Base-by-base conservation (phyloP, 2,113 vertebrate species). In the Amphilophus citrinellus region DNA sequence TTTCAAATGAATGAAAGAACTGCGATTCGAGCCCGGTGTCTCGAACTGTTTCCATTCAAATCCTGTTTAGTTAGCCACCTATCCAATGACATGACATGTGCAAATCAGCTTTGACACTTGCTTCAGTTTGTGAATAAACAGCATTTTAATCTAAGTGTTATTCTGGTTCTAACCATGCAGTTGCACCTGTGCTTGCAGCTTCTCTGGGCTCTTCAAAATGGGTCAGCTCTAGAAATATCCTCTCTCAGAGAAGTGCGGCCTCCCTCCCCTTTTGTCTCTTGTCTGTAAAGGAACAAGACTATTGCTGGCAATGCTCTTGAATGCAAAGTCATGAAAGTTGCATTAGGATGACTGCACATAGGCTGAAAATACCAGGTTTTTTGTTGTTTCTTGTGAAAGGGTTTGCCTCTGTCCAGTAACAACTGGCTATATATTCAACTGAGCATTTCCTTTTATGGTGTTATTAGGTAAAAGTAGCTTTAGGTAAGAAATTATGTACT, bases 181-280 rank as follows among this genome's bases (percentile, higher is more conserved):
- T 90, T 92, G 92, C 87, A 95, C 93, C 92, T 94, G 90, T 15
- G 84, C 88, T 89, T 22, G 42, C 80, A 83, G 90, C 82, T 84
- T 91, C 83, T 87, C 58, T 24, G 10, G 56, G 83, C 61, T 81
- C 75, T 85, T 89, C 89, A 95, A 39, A 95, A 90, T 94, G 87
- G 94, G 94, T 95, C 95, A 95, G 86, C n/a, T 93, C 93, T 89
- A 77, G 88, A 95, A 95, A 95, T 94, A 95, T 93, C 92, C 83
- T 75, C 61, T 71, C 88, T 91, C 78, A 53, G 71, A 86, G 79
- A 90, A 82, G 77, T 84, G 61, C 80, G 81, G 17, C 39, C 63
- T 73, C 80, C 84, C 71, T 88, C 84, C 84, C 62, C 37, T 65
- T 80, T 79, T 65, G 10, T 80, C 82, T 56, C 37, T 47, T 76